A percentile compares a stretch with the other conserved stretches of the same genome.
These are phyloP conservation scores for Actinia tenebrosa DNA, from an alignment of 64 coral and sea anemone species.

Conservation along the genomic window DNA sequence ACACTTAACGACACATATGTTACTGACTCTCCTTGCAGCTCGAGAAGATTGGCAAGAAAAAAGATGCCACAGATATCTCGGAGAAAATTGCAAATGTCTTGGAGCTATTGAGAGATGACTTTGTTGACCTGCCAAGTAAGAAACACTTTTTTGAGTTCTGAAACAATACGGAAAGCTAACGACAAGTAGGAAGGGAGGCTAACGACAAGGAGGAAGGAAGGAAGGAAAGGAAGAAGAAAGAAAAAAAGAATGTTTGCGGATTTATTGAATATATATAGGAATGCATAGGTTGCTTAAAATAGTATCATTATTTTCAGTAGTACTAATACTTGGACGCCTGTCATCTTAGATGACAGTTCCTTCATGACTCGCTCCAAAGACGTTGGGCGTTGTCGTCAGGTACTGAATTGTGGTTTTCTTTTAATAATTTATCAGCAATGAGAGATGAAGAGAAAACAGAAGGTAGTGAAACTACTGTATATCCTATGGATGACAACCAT, in stretches of 20 bases:
- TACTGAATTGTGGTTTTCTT: neutral
- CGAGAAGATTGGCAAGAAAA: neutral
- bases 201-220: neutral
- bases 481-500: neutral
- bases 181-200: too few relatives aligned
- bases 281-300: too few relatives aligned
- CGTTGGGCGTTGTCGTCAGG: too few relatives aligned
- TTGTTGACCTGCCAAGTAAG: conserved; percentile 5
- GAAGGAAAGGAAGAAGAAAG: neutral
- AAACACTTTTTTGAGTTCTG: neutral
- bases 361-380: too few relatives aligned
- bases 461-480: neutral
- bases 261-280: too few relatives aligned
- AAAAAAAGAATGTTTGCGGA: neutral
- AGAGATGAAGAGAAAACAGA: neutral
- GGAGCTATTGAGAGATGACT: neutral
- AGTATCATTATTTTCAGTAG: too few relatives aligned
- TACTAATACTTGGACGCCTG: too few relatives aligned
- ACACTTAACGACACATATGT: too few relatives aligned
- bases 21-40: neutral
- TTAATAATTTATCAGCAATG: neutral
- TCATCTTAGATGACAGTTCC: too few relatives aligned
- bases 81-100: conserved; percentile 10
- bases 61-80: neutral
- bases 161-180: neutral